Percentiles rank a stretch among this genome's conserved stretches.
Evolutionary conservation across 1,140 invertebrate genomes (phyloP).

Genomic region (Holcopasites calliopsidis): DNA sequence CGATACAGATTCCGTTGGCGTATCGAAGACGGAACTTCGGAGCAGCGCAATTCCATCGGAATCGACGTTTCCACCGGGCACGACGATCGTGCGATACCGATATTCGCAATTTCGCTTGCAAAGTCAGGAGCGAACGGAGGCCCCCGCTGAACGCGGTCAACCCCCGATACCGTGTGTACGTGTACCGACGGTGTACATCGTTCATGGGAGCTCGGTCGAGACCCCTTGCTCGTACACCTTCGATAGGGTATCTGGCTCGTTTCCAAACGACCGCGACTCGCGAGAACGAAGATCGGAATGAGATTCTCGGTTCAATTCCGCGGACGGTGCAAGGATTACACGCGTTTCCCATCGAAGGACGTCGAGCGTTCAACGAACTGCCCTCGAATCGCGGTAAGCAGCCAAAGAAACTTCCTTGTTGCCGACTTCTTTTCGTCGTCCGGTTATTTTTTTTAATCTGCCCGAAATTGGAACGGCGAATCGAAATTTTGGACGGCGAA

Average conservation of each 20-base stretch:
- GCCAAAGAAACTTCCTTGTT: neutral
- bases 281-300: constrained; percentile 41
- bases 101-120: too few species aligned
- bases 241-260: constrained; percentile 41
- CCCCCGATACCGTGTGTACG: too few species aligned
- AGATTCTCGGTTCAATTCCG: constrained; percentile 40
- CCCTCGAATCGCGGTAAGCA: neutral
- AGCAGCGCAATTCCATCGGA: neutral
- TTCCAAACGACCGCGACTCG: constrained; percentile 46
- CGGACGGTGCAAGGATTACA: constrained; percentile 15
- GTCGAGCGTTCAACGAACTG: constrained; percentile 15
- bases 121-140: too few species aligned
- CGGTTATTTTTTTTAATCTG: neutral
- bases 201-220: neutral
- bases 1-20: too few species aligned
- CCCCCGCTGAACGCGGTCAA: too few species aligned
- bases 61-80: too few species aligned
- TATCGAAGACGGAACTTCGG: too few species aligned
- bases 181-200: constrained; percentile 8
- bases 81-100: too few species aligned
- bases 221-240: constrained; percentile 17
- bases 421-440: neutral
- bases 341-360: constrained; percentile 16
- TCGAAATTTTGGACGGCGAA: neutral
- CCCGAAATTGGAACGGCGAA: too few species aligned